Evolutionary conservation across 2,113 vertebrate species (phyloP).

Genomic region (Patagioenas fasciata): DNA sequence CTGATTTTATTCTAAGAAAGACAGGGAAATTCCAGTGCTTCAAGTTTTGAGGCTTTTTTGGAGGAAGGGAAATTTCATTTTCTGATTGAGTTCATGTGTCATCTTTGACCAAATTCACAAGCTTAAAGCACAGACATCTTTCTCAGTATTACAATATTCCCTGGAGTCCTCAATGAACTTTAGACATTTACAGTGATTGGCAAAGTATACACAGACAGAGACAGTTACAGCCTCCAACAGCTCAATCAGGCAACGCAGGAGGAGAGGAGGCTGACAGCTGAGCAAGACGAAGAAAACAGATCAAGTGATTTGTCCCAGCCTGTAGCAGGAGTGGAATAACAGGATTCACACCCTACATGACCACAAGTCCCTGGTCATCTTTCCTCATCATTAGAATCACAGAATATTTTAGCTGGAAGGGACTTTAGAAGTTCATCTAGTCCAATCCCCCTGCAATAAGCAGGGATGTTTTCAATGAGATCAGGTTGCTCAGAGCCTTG

Average conservation of each 20-base stretch:
- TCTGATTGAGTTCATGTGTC: not conserved
- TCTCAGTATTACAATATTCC: not conserved
- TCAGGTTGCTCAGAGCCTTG: too few relatives aligned
- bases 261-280: not conserved
- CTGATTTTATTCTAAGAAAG: not conserved
- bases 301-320: not conserved
- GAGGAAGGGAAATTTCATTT: not conserved
- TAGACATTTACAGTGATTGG: not conserved
- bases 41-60: accelerated
- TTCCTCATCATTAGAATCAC: not conserved
- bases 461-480: too few relatives aligned
- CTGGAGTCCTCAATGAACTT: not conserved
- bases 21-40: not conserved
- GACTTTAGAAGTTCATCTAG: too few relatives aligned
- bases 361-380: not conserved
- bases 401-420: too few relatives aligned
- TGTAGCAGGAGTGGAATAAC: not conserved
- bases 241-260: not conserved
- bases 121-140: not conserved
- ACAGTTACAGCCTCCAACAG: not conserved
- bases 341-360: not conserved
- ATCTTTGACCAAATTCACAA: not conserved
- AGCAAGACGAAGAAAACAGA: not conserved
- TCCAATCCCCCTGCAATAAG: too few relatives aligned
- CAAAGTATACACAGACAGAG: not conserved